phyloP scores from a whole-genome alignment of 2,113 vertebrate genomes.

The Rhinolophus ferrumequinum region DNA sequence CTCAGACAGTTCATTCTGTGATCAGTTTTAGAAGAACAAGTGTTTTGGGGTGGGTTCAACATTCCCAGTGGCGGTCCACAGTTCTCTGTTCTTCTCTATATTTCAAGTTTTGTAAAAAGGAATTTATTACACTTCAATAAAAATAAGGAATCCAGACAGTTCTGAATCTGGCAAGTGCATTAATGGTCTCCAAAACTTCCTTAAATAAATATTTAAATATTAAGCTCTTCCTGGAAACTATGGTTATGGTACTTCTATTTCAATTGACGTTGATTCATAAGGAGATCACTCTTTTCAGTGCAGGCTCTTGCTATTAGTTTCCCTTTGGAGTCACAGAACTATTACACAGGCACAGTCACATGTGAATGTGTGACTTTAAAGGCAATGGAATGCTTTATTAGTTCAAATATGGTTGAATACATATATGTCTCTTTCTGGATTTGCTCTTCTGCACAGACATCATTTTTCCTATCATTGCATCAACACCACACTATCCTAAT shows the following conservation, averaged over 20 bases:
- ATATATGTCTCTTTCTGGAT: not conserved
- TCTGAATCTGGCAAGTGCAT: not conserved
- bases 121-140: not conserved
- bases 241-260: not conserved
- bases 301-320: not conserved
- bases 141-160: not conserved
- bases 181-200: not conserved
- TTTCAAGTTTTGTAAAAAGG: not conserved
- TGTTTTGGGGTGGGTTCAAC: not conserved
- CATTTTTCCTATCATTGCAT: not conserved
- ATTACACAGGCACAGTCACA: not conserved
- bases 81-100: not conserved
- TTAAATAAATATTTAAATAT: not conserved
- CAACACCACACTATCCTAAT: not conserved
- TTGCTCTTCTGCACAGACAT: not conserved
- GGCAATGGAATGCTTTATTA: not conserved
- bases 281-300: not conserved
- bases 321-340: not conserved
- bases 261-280: not conserved
- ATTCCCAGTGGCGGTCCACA: not conserved
- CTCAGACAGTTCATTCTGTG: not conserved
- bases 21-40: not conserved
- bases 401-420: not conserved
- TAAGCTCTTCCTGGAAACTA: not conserved
- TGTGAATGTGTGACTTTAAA: not conserved